Evolutionary conservation across 1,140 invertebrate genomes (phyloP).

Genomic region (Lepidurus arcticus): DNA sequence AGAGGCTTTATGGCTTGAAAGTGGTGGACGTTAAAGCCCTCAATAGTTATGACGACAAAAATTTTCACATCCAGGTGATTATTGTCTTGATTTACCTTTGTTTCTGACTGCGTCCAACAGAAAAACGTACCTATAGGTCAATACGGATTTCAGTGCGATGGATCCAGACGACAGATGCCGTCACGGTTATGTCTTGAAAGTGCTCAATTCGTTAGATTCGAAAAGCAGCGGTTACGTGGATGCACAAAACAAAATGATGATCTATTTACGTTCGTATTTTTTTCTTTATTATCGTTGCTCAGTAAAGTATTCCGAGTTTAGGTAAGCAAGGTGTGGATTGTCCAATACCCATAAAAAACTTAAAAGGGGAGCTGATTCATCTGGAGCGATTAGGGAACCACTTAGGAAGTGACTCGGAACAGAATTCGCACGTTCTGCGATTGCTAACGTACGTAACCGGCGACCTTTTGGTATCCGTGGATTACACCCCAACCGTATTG

Average conservation of each 20-base stretch:
- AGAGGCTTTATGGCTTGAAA: slow-evolving; percentile 62
- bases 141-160: slow-evolving; percentile 37
- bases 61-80: slow-evolving; percentile 54
- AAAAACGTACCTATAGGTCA: slow-evolving; percentile 32
- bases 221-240: slow-evolving; percentile 58
- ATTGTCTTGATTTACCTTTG: slow-evolving; percentile 22
- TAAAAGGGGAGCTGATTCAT: neutral
- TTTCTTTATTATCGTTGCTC: slow-evolving; percentile 29
- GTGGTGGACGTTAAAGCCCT: slow-evolving; percentile 59
- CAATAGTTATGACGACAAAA: slow-evolving; percentile 75
- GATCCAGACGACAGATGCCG: slow-evolving; percentile 38
- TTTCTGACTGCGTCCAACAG: neutral
- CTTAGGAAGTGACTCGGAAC: neutral
- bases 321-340: neutral
- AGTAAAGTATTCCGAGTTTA: neutral
- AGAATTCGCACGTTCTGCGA: slow-evolving; percentile 55
- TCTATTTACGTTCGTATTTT: slow-evolving; percentile 52
- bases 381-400: neutral
- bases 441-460: slow-evolving; percentile 68
- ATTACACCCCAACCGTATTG: slow-evolving; percentile 54
- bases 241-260: slow-evolving; percentile 62
- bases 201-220: slow-evolving; percentile 73
- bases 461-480: slow-evolving; percentile 55
- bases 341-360: neutral
- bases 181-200: slow-evolving; percentile 71